Base-by-base conservation (phyloP, 64 coral and sea anemone species). In the Porites australiensis region DNA sequence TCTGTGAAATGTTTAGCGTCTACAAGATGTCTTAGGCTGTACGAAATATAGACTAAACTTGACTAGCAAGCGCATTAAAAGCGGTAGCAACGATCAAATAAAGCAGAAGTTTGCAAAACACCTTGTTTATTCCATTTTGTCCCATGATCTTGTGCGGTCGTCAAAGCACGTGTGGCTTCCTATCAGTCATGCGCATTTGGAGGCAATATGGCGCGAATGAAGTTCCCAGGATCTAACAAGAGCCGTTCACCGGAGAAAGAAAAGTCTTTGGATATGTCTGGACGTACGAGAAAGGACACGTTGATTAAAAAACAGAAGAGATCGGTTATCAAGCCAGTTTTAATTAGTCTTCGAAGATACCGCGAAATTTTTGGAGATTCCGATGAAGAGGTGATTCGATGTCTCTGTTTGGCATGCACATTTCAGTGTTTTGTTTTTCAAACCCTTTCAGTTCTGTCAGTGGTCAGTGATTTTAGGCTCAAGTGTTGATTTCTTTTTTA, bases 291-390 rank as follows among this genome's bases (percentile, higher is more conserved):
- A 58, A 82, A 80, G 21, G 89, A 64, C 43, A 53, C 80, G 18
- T 48, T 74, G 13, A 50, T 45, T 22, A 64, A 59, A 60, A 82
- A 71, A 76, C 55, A 75, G 21, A 82, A 91, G 50, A 58, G 68
- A 23, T 82, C 86, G 82, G 13, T 79, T n/a, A 82, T 91, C 44
- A 80, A 58, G 69, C 95, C 95, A 79, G 83, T 89, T 64, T 93
- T 88, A 46, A 98, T 98, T 50, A 89, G 92, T 18, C 79, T 94
- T 44, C 93, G 95, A 45, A 85, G 88, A 94, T 98, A 90, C 88
- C 92, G 95, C 60, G 95, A 98, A 94, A 98, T 98, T 60, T 98
- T 98, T 93, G 96, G 96, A 83, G 90, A 93, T 95, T 98, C 96
- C 50, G 96, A 98, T 71, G 94, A 98, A 76, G 96, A 98, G 94